Base-by-base conservation (phyloP, 2,888 invertebrate species). In the Xestia xanthographa region DNA sequence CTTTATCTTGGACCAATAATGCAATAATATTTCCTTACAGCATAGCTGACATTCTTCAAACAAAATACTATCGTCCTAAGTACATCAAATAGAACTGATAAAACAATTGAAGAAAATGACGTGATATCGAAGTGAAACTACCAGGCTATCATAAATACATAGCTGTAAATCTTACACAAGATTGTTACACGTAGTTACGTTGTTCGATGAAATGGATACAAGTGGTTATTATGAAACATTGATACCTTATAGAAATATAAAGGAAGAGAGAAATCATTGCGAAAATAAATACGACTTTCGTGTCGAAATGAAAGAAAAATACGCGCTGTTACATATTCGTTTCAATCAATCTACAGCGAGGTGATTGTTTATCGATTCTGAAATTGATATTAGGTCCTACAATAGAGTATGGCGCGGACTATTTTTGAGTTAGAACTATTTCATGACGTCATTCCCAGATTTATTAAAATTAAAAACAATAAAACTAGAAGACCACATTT, bases 271-370 rank as follows among this genome's bases (percentile, higher is more conserved):
- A 60, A 34, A 75, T 66, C 26, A 60, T 69, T 14, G 12, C 5
- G 17, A 62, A 69, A 69, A 80, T 66, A 69, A 74, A 34, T 34
- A 26, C 41, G 29, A 14, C 8, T 20, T 63, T 58, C 48, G 34
- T 48, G 29, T 58, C 20, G 56, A 50, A 65, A 73, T 74, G 29
- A 66, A 65, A 50, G 50, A 9, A 74, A 74, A 80, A 80, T 68
- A 80, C 38, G 6, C 6, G 48, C 11, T 60, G 34, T 58, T 50
- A 79, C 22, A 43, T 53, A 63, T 69, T 63, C 8, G 53, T 41
- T 72, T 26, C 22, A 79, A 17, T n/a, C 58, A 50, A 69, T 69
- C 2, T 53, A 29, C 17, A 41, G 14, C 12, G 38, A 58, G 20
- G 14, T 65, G 26, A 62, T 62, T 62, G 6, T 48, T 12, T 69